Percentiles rank a stretch among this genome's conserved stretches.
Evolutionary conservation across 2,888 invertebrate species (phyloP).

Genomic region (Resseliella maxima): DNA sequence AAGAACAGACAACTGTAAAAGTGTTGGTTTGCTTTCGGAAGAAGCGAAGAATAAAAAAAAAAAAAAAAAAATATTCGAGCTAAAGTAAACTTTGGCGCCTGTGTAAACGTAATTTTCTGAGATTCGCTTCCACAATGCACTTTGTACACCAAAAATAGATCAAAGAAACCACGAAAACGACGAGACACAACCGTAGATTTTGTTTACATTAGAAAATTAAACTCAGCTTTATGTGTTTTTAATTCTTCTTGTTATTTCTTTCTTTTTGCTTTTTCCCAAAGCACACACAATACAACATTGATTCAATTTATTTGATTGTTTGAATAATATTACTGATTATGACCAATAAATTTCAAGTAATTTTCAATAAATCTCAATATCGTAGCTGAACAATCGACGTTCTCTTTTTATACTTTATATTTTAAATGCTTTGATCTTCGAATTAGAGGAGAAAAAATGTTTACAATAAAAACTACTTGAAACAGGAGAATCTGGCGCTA

Average conservation of each 20-base stretch:
- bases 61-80: background rate
- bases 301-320: slow-evolving; percentile 51
- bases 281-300: slow-evolving; percentile 7
- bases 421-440: background rate
- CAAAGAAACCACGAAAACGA: slow-evolving; percentile 30
- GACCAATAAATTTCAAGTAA: slow-evolving; percentile 17
- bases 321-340: slow-evolving; percentile 26
- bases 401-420: background rate
- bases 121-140: background rate
- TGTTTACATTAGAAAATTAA: slow-evolving; percentile 60
- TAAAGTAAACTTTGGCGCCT: slow-evolving; percentile 66
- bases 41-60: background rate
- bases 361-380: slow-evolving; percentile 35
- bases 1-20: background rate
- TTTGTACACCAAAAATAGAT: slow-evolving; percentile 40
- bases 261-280: background rate
- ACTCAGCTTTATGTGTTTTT: slow-evolving; percentile 57
- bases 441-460: background rate
- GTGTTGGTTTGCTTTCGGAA: slow-evolving; percentile 7
- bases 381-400: background rate
- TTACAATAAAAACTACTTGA: slow-evolving; percentile 12
- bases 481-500: background rate
- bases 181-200: slow-evolving; percentile 59
- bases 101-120: slow-evolving; percentile 67
- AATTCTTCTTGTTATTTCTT: background rate